Conservation (phyloP, 1,140 invertebrate species). For the Cydia pomonella region DNA sequence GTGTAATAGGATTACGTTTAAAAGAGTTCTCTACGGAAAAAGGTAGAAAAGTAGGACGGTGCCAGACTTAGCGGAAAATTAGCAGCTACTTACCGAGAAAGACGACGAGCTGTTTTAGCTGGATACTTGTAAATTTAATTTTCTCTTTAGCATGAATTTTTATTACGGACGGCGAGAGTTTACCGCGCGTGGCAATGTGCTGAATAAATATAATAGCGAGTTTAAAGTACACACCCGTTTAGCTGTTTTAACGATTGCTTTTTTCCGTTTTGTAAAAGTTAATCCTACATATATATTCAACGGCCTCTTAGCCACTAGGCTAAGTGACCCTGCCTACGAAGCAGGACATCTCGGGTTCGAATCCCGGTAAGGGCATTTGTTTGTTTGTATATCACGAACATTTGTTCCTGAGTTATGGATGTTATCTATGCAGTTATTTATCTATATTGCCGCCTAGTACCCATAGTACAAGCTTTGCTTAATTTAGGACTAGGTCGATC, state of each 20-base stretch:
- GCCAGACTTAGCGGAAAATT: conserved; percentile 39
- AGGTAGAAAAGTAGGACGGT: conserved; percentile 46
- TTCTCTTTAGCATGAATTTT: conserved; percentile 30
- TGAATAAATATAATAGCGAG: conserved; percentile 20
- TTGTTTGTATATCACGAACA: too few relatives aligned
- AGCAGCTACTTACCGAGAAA: conserved; percentile 18
- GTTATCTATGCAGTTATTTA: too few relatives aligned
- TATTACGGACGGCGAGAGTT: conserved; percentile 15
- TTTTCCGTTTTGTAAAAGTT: neutral
- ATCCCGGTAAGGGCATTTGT: too few relatives aligned
- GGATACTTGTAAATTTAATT: conserved; percentile 33
- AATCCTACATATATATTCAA: neutral
- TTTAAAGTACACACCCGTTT: conserved; percentile 5
- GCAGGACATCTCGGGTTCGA: too few relatives aligned
- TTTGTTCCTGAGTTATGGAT: too few relatives aligned
- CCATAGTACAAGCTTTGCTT: too few relatives aligned
- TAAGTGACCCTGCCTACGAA: too few relatives aligned
- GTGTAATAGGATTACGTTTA: conserved; percentile 56
- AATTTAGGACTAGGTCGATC: too few relatives aligned
- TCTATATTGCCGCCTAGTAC: too few relatives aligned
- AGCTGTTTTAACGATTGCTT: neutral
- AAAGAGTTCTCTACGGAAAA: conserved; percentile 50
- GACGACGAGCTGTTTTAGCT: conserved; percentile 29
- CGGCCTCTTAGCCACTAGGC: too few relatives aligned
- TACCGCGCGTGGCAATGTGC: conserved; percentile 7